Percentiles rank a stretch among this genome's conserved stretches.
Conservation (phyloP, 2,113 vertebrate species). For the Ptilorrhoa leucosticta region DNA sequence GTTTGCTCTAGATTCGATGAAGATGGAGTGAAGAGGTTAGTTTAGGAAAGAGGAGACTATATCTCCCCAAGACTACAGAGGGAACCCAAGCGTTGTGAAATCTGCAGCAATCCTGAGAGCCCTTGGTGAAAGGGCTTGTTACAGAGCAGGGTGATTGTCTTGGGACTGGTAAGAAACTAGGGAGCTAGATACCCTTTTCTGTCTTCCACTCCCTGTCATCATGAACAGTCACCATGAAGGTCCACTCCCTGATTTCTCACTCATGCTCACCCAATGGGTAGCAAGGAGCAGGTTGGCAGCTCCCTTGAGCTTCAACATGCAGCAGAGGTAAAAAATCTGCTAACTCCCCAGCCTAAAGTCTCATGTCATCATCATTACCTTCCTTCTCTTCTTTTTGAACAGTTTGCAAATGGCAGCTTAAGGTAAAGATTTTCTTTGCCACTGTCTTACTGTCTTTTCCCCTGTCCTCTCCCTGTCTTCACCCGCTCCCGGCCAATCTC, state of each 20-base stretch:
- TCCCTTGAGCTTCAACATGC: neutral
- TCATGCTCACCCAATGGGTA: accelerated
- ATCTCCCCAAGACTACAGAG: neutral
- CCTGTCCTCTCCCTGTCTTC: neutral
- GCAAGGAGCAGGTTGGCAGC: neutral
- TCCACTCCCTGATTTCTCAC: neutral
- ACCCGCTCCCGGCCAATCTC: neutral
- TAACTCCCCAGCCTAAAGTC: neutral
- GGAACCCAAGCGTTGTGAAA: neutral
- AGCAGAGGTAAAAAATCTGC: neutral
- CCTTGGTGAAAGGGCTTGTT: neutral
- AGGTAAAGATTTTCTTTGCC: neutral
- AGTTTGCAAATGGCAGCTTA: neutral
- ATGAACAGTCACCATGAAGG: neutral
- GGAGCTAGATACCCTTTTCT: neutral
- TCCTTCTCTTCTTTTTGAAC: neutral
- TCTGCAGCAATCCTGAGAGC: neutral
- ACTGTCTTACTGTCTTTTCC: neutral
- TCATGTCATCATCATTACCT: neutral
- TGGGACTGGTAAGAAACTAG: neutral
- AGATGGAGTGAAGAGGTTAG: neutral
- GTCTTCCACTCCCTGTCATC: accelerated
- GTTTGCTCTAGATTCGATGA: neutral
- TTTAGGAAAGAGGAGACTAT: neutral
- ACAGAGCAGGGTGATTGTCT: neutral